Evolutionary conservation across 2,113 vertebrate genomes (phyloP), one percentile per base, ranked within the genome.

Genomic region (Etia nguti): DNA sequence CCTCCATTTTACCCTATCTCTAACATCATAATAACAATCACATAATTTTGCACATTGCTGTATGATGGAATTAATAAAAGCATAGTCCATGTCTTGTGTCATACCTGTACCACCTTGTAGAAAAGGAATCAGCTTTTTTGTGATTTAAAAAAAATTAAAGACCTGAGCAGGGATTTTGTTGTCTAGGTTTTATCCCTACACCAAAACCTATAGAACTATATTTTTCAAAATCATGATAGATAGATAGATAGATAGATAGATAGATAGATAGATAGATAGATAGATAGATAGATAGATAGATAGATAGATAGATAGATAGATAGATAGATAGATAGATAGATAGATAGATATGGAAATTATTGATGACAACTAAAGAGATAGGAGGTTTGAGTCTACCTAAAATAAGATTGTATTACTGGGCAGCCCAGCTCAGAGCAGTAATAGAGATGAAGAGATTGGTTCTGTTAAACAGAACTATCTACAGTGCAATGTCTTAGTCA

Each of bases 41-140:
- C 54, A 22, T 34, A 8, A 75, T 36, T 3, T 8, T 36, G 38
- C 20, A 79, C 38, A 11, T 20, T 36, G 26, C 36, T 36, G 52
- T 22, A 65, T 65, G 50, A 73, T 80, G 2, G 4, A 41, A 77
- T 80, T 31, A 90, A 89, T 89, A 89, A 91, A 91, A 91, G 29
- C 2, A 2, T 6, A 24, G n/a, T 1, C 68, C 82, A n/a, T 83
- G n/a, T 55, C n/a, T 34, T 0, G 5, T 86, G 8, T 16, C 16
- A 31, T 79, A n/a, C 43, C 13, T 87, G 43, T 31, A 26, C 4
- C 26, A 70, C 24, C 6, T 29, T 20, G 3, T 5, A 31, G 1
- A 43, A 16, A 2, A 22, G 16, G 4, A 3, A 6, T 54, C 12
- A 24, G 4, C n/a, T n/a, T n/a, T n/a, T n/a, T n/a, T 46, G 8